Percentiles rank a stretch among this genome's conserved stretches.
Conservation (phyloP, 2,113 vertebrate genomes). For the Nyctibius bracteatus region DNA sequence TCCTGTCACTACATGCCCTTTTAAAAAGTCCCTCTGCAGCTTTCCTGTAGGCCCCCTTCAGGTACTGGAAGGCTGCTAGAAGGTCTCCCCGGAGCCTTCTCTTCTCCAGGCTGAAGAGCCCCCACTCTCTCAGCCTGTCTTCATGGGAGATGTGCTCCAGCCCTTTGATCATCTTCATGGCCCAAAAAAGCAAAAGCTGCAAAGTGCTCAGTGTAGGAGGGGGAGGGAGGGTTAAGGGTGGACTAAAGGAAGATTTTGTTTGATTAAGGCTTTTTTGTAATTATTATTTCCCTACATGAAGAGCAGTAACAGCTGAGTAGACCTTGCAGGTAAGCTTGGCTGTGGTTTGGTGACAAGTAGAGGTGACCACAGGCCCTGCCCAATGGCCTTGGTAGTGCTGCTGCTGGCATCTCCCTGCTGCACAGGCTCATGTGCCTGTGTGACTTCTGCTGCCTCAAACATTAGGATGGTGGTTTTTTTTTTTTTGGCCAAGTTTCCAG, state of each 20-base stretch:
- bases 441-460: not conserved
- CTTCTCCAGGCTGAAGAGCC: too few relatives aligned
- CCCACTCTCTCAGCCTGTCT: too few relatives aligned
- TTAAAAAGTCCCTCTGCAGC: too few relatives aligned
- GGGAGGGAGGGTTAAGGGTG: not conserved
- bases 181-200: slow-evolving; percentile 10
- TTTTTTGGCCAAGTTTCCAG: not conserved
- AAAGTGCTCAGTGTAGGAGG: not conserved
- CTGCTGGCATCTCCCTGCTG: not conserved
- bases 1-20: too few relatives aligned
- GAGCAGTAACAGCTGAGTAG: not conserved
- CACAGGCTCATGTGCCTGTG: fast-evolving
- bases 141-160: too few relatives aligned
- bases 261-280: not conserved
- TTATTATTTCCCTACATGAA: not conserved
- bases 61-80: too few relatives aligned
- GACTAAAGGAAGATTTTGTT: not conserved
- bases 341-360: not conserved
- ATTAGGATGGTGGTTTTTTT: too few relatives aligned
- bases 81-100: too few relatives aligned
- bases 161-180: too few relatives aligned
- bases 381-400: not conserved
- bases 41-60: too few relatives aligned
- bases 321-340: not conserved
- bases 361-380: not conserved